These are phyloP conservation scores for Holothuria leucospilota DNA, from an alignment of 53 echinoderm and acorn worm genomes.

Conservation along the genomic window DNA sequence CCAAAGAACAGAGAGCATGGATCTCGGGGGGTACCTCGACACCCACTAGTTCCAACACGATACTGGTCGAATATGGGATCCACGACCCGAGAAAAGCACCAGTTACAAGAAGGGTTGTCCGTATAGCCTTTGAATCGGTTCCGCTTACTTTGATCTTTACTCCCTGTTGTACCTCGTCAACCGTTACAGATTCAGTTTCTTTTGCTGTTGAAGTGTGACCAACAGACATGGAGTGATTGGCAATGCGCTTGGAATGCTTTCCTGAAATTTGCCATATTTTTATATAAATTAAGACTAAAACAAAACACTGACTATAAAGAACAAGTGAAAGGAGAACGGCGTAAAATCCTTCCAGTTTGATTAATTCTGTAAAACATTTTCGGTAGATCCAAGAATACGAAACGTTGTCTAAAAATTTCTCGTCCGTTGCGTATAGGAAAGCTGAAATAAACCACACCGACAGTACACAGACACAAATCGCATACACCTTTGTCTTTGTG, in stretches of 20 bases:
- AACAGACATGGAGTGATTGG: conserved; percentile 1
- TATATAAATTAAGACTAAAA: conserved; percentile 22
- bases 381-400: conserved; percentile 39
- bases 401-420: conserved; percentile 24
- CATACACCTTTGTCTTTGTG: conserved; percentile 20
- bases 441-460: conserved; percentile 11
- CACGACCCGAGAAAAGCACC: conserved; percentile 25
- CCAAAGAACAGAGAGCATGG: conserved; percentile 37
- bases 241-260: conserved; percentile 22
- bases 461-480: neutral
- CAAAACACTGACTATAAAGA: conserved; percentile 18
- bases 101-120: conserved; percentile 34
- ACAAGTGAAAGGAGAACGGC: conserved; percentile 20
- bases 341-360: conserved; percentile 37
- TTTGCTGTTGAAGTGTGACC: neutral
- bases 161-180: neutral
- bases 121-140: conserved; percentile 36
- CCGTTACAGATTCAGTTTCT: neutral
- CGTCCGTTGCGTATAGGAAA: conserved; percentile 15
- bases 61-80: conserved; percentile 42
- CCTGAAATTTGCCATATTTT: conserved; percentile 43
- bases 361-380: conserved; percentile 35
- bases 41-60: conserved; percentile 9
- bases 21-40: conserved; percentile 28
- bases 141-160: neutral